Base-by-base conservation (phyloP, 2,797 vertebrate species). In the Acanthopagrus latus region DNA sequence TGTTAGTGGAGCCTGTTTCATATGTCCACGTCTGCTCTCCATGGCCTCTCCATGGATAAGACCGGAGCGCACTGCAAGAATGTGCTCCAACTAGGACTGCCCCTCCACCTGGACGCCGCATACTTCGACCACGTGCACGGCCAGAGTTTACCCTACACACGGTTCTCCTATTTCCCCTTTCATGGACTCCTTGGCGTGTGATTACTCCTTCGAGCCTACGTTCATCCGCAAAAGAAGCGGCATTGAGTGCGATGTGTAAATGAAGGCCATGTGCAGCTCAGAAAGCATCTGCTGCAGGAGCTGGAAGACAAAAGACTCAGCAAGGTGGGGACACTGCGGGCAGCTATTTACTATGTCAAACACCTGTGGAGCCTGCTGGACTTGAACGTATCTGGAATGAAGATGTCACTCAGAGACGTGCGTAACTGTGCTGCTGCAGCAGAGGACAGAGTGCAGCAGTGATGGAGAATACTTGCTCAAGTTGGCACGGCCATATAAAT, bases 161-260 rank as follows among this genome's bases (percentile, higher is more conserved):
- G 85, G 0, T 41, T 93, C 0, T 74, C 90, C 17, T 91, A 71
- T 27, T 82, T 93, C 68, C 82, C 91, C 43, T 87, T 90, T 1
- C 88, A 86, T 25, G 79, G 88, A 46, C 84, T 83, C 20, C 60
- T 89, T 16, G 82, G 80, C 0, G 76, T 94, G 76, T 96, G 96
- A 96, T 80, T 96, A 84, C 60, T 91, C 96, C 38, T 92, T 97
- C 14, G 96, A 97, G 89, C 97, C 97, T 1, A 94, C 97, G 71
- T 98, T 97, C 86, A 96, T 99, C 78, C 95, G 95, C 7, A 97
- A 97, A 86, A 94, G 51, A 97, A 99, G 86, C 89, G 98, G 59
- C 97, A 97, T 85, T 92, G 98, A n/a, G 98, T 99, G 84, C 97
- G 97, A 85, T 97, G 96, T n/a, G 97, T 99, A 56, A 99, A 99